Conservation (phyloP, 2,797 vertebrate species). For the Labeo calbasu region DNA sequence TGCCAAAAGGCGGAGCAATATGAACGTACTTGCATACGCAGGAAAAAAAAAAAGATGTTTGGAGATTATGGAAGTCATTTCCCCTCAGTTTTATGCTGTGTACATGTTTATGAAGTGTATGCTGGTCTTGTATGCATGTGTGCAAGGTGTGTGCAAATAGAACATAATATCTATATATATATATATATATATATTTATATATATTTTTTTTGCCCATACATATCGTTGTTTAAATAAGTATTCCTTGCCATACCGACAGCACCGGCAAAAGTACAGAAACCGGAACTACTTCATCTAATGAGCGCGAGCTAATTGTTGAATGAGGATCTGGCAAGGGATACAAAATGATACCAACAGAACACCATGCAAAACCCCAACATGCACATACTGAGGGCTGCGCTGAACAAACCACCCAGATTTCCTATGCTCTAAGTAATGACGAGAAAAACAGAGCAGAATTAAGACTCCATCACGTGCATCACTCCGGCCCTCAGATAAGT, state of each 20-base stretch:
- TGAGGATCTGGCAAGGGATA: constrained; percentile 70
- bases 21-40: not conserved
- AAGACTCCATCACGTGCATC: constrained; percentile 35
- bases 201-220: constrained; percentile 61
- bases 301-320: not conserved
- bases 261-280: constrained; percentile 39
- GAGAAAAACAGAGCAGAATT: constrained; percentile 37
- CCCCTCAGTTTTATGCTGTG: constrained; percentile 66
- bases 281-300: not conserved
- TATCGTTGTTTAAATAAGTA: constrained; percentile 63
- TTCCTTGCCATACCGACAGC: constrained; percentile 73
- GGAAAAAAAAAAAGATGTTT: not conserved
- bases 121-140: constrained; percentile 80
- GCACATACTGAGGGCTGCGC: constrained; percentile 57
- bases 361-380: constrained; percentile 75
- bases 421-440: constrained; percentile 53
- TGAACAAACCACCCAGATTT: constrained; percentile 54
- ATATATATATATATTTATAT: constrained; percentile 51
- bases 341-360: constrained; percentile 69
- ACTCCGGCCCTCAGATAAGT: constrained; percentile 69
- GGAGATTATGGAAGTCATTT: constrained; percentile 69
- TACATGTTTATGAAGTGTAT: constrained; percentile 72
- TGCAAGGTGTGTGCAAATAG: constrained; percentile 75
- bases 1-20: constrained; percentile 22
- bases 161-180: constrained; percentile 55